Base-by-base conservation (phyloP, 2,888 invertebrate species). In the Agrotis puta region DNA sequence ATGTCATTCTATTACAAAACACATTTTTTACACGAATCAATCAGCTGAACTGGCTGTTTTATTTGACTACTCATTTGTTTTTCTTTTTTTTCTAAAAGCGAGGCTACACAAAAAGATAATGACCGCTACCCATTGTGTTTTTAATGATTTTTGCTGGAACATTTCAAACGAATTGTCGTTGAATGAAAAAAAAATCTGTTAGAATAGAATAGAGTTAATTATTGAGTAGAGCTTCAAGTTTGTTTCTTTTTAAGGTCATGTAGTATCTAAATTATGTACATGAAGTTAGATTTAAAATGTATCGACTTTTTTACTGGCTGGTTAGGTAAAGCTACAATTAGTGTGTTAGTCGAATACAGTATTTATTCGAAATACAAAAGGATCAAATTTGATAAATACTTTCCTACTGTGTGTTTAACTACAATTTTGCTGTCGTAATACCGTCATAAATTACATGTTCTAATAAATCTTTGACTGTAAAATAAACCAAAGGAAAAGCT, bases 131-230 rank as follows among this genome's bases (percentile, higher is more conserved):
- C 54, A 74, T 82, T 80, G 77, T 85, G 63, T 70, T 54, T 72
- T 43, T 82, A 83, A 82, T 82, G 68, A 79, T 77, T 64, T 69
- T 74, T 70, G 63, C 68, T 68, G 83, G 39, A 70, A 79, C 74
- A 66, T 53, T 67, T 50, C 22, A 62, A 68, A 64, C 27, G 48
- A 59, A 59, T 76, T 77, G 83, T 83, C 85, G 80, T 71, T 68
- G 57, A 58, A 56, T 22, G 56, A 73, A 76, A 79, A 73, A 72
- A 62, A n/a, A 27, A 68, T 65, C 51, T 48, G 51, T 16, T 62
- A 13, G 3, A 18, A 61, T 50, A 58, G 43, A 64, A 76, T 72
- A 43, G 53, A 79, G 57, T 70, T 70, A 74, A 79, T 68, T 70
- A 71, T 69, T 45, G 51, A 20, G 39, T 64, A 48, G 50, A 71